Evolutionary conservation across 2,113 vertebrate genomes (phyloP), one percentile per base, ranked within the genome.

Genomic region (Lota lota): DNA sequence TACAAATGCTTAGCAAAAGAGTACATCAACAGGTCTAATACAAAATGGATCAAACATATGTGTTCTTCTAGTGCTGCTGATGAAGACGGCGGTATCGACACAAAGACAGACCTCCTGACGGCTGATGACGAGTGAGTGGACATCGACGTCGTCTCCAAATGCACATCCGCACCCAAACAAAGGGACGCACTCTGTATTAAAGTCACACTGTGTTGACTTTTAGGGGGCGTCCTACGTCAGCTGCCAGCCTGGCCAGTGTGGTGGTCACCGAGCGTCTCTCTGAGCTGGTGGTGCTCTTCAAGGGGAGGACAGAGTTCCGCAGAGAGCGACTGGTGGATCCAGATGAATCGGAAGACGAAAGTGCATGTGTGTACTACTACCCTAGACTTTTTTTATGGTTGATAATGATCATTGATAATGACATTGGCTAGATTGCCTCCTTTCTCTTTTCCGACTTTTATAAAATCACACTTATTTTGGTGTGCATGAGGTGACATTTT

Each of bases 281-380:
- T 78, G 93, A 98, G 60, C 92, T 99, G 51, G 93, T 97, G 62
- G 87, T 75, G 75, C 90, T 96, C 11, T 99, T 99, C 78, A 97
- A 87, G 61, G 95, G 93, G 56, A 89, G 97, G 19, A 96, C 94
- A 0, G 95, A 96, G 67, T 91, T 84, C 10, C 93, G 93, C 36
- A 96, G 90, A 75, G 96, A 98, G 20, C 93, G 92, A 19, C 92
- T 99, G 71, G 72, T 90, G 0, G 96, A 99, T 77, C 95, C 94
- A 0, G 96, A 99, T 22, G 93, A 93, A 20, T 97, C 96, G 0
- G 96, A 99, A 0, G 95, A 94, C 0, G 96, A 97, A 0, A 96
- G 77, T 0, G 68, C 81, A 22, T 71, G 91, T 92, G 74, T 18
- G 87, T 75, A 18, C 7, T 47, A 11, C 11, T 47, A 2, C 8